Conservation (phyloP, 2,113 vertebrate genomes). For the Hemibagrus wyckioides region DNA sequence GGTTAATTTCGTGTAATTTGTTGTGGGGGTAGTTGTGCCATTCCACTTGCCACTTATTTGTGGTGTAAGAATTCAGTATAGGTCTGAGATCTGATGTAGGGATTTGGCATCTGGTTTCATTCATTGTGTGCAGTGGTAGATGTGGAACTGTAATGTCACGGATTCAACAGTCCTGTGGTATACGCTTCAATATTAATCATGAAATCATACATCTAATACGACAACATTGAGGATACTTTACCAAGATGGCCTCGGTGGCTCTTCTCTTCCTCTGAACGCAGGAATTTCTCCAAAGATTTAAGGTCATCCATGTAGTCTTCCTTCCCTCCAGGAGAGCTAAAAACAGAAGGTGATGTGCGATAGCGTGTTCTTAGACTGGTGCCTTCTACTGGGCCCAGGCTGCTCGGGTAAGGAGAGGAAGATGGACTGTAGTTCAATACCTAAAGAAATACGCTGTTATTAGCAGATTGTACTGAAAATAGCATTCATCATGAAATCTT, state of each 20-base stretch:
- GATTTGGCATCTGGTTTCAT: no score
- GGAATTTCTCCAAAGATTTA: slow-evolving; percentile 80
- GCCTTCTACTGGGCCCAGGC: slow-evolving; percentile 78
- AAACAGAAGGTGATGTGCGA: slow-evolving; percentile 82
- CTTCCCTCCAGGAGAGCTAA: slow-evolving; percentile 85
- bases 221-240: slow-evolving; percentile 51
- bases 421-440: slow-evolving; percentile 79
- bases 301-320: slow-evolving; percentile 91
- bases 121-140: no score
- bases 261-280: slow-evolving; percentile 88
- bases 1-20: no score
- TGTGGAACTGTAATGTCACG: no score
- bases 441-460: slow-evolving; percentile 62
- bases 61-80: no score
- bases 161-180: no score
- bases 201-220: neutral
- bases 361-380: slow-evolving; percentile 82
- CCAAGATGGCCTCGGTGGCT: slow-evolving; percentile 88
- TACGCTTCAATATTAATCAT: neutral
- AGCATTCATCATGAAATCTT: neutral
- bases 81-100: no score
- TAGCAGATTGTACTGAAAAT: neutral
- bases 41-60: no score
- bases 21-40: no score
- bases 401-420: slow-evolving; percentile 76